These are phyloP conservation scores for Archocentrus centrarchus DNA, from an alignment of 2,113 vertebrate species.

Conservation along the genomic window DNA sequence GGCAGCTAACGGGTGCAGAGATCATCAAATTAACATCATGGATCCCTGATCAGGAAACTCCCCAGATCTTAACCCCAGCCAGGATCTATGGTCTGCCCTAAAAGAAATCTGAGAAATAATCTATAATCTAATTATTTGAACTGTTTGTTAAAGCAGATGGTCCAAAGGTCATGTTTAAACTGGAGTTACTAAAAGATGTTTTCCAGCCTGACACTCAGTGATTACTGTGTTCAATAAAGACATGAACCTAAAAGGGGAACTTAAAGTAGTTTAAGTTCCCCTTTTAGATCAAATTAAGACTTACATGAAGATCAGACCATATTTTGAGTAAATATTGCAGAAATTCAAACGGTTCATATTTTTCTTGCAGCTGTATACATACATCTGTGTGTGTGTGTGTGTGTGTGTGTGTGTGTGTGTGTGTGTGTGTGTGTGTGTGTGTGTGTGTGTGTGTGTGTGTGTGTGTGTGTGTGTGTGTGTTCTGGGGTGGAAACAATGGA, in stretches of 20 bases:
- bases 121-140: neutral
- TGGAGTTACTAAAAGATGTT: neutral
- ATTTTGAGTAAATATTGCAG: neutral
- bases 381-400: neutral
- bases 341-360: neutral
- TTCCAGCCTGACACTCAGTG: neutral
- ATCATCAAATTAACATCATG: neutral
- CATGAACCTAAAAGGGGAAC: too few species aligned
- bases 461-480: neutral
- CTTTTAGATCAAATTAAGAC: neutral
- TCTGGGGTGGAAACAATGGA: conserved; percentile 1
- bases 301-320: neutral
- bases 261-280: neutral
- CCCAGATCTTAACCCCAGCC: neutral
- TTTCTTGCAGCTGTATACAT: neutral
- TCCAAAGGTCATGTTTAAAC: neutral
- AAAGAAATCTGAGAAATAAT: neutral
- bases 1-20: neutral
- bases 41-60: neutral
- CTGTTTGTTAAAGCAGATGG: neutral
- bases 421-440: neutral
- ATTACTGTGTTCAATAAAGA: neutral
- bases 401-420: neutral
- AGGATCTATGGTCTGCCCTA: neutral
- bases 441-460: neutral